Evolutionary conservation across 2,888 invertebrate genomes (phyloP), one percentile per base, ranked within the genome.

Genomic region (Tipula lateralis): DNA sequence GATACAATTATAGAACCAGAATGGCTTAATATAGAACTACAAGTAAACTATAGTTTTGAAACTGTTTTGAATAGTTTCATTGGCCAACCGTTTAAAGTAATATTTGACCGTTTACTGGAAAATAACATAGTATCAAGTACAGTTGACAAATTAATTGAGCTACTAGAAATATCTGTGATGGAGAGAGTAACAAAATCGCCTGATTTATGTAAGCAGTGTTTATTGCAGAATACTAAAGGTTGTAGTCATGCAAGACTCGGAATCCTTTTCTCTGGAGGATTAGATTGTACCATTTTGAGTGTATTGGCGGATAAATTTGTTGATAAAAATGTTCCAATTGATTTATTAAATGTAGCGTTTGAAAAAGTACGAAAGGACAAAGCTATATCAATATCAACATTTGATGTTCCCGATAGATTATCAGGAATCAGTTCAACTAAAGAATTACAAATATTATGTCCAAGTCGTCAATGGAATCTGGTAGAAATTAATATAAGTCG

Each of bases 271-370:
- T 99, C 99, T 86, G 99, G 99, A 66, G 99, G 99, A 16, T 92
- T 99, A 50, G 99, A 99, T 90, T 99, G 98, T 85, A 94, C 97
- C n/a, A 93, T 99, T 87, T 90, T 99, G 86, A 96, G 99, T 32
- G 91, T 94, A 83, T 88, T 98, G 83, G 94, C 95, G 6, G 92
- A 97, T 88, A 93, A 93, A 91, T 94, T 92, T 90, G 90, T 95
- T 19, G 91, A 93, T 0, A 87, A 87, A 85, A 88, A 91, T 84
- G 94, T 95, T 88, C 92, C 94, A 29, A 96, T 99, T 87, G 98
- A 99, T 89, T 92, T 99, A 24, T 92, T 98, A 36, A 99, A 99
- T 92, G 97, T 99, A n/a, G 96, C 98, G 19, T 99, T 99, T 91
- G 94, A 93, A 88, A 93, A 91, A 83, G 85, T n/a, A 86, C 30